Conservation (phyloP, 2,888 invertebrate genomes). For the Tachina fera region DNA sequence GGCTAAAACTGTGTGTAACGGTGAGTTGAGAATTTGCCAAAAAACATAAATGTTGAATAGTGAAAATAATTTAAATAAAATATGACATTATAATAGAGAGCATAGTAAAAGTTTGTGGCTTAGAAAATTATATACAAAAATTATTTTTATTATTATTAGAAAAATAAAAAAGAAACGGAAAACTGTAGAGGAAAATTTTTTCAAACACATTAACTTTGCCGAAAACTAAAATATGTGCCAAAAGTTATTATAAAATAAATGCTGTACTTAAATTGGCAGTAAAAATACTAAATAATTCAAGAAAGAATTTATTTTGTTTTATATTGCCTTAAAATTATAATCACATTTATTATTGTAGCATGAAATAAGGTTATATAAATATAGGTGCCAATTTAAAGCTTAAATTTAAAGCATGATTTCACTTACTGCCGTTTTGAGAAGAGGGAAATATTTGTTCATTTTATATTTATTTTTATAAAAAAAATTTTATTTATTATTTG, state of each 20-base stretch:
- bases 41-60: constrained; percentile 63
- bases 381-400: neutral
- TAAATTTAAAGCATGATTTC: neutral
- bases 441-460: too few species aligned
- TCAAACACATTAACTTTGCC: constrained; percentile 6
- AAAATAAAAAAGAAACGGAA: neutral
- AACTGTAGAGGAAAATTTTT: neutral
- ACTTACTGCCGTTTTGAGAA: too few species aligned
- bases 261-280: constrained; percentile 53
- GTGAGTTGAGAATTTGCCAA: constrained; percentile 69
- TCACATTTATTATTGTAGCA: constrained; percentile 13
- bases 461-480: neutral
- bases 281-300: constrained; percentile 20
- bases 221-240: constrained; percentile 41
- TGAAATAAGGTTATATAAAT: constrained; percentile 4
- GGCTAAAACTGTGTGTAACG: constrained; percentile 44
- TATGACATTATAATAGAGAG: constrained; percentile 69
- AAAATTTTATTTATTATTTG: neutral
- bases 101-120: constrained; percentile 55
- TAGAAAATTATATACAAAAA: constrained; percentile 55
- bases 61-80: constrained; percentile 66
- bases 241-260: constrained; percentile 47
- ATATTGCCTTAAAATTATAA: constrained; percentile 35
- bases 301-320: constrained; percentile 1
- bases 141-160: constrained; percentile 15